Evolutionary conservation across 2,113 vertebrate genomes (phyloP).

Genomic region (Albula glossodonta): DNA sequence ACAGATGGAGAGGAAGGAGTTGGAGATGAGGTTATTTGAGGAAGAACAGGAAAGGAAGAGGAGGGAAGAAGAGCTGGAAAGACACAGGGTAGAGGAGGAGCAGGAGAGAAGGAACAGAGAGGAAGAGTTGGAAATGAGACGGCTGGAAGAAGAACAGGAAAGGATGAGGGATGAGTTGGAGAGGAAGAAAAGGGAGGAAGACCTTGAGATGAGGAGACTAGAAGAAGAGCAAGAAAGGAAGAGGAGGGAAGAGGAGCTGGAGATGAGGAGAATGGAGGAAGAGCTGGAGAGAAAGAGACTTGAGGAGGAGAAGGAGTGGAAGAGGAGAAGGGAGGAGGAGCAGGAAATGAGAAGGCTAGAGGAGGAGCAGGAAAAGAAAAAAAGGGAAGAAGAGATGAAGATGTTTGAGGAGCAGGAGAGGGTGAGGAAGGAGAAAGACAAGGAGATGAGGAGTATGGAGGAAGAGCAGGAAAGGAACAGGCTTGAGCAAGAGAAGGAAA

Average conservation of each 20-base stretch:
- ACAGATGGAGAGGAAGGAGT: background rate
- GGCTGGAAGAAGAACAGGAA: background rate
- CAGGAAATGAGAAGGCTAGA: background rate
- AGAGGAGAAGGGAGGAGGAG: background rate
- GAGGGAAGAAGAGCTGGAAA: background rate
- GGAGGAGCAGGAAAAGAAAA: background rate
- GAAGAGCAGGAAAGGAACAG: constrained; percentile 4
- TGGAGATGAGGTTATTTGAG: background rate
- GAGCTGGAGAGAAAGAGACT: background rate
- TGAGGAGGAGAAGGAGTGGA: background rate
- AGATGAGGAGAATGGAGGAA: background rate
- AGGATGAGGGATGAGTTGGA: constrained; percentile 22
- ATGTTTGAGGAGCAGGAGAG: background rate
- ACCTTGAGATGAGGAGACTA: constrained; percentile 11
- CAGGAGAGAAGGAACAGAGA: background rate
- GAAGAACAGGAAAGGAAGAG: background rate
- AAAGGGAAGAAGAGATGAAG: background rate
- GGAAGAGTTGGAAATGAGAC: background rate
- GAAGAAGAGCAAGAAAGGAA: background rate
- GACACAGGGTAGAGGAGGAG: background rate
- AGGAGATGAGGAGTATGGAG: background rate
- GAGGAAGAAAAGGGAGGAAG: constrained; percentile 6
- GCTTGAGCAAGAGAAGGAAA: background rate
- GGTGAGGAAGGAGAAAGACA: background rate
- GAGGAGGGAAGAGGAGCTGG: background rate